A percentile compares a stretch with the other conserved stretches of the same genome.
Conservation (phyloP, 2,113 vertebrate species). For the Acanthisitta chloris region DNA sequence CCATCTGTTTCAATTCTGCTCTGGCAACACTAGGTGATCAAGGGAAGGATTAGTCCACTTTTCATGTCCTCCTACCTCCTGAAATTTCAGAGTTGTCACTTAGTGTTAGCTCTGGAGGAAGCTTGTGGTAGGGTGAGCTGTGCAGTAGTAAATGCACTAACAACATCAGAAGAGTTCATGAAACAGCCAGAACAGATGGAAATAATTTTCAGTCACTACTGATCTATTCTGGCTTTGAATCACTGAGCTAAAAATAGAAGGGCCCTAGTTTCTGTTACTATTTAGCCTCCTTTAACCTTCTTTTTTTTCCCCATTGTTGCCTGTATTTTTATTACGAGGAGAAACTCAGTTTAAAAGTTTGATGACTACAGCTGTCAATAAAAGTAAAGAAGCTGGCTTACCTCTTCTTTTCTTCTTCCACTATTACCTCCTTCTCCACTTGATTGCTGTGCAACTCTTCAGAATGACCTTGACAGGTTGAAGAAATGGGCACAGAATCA, state of each 20-base stretch:
- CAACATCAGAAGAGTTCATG: background rate
- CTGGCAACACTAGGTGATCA: background rate
- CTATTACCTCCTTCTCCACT: background rate
- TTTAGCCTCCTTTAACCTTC: background rate
- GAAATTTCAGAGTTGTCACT: background rate
- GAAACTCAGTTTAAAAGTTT: background rate
- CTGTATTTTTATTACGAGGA: background rate
- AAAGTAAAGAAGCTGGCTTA: background rate
- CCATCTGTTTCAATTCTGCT: background rate
- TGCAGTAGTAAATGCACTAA: background rate
- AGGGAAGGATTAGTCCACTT: background rate
- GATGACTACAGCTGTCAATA: background rate
- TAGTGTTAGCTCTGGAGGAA: background rate
- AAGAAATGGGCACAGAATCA: background rate
- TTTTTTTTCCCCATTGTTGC: background rate
- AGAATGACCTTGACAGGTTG: background rate
- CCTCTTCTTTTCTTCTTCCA: background rate
- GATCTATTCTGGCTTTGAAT: background rate
- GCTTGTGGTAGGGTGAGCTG: background rate
- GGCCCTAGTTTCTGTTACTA: background rate
- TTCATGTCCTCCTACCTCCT: background rate
- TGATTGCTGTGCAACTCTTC: background rate
- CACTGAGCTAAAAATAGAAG: background rate
- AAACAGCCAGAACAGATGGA: background rate
- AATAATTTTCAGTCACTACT: background rate